These are phyloP conservation scores for Gonioctena quinquepunctata DNA, from an alignment of 1,140 invertebrate genomes.

Conservation along the genomic window DNA sequence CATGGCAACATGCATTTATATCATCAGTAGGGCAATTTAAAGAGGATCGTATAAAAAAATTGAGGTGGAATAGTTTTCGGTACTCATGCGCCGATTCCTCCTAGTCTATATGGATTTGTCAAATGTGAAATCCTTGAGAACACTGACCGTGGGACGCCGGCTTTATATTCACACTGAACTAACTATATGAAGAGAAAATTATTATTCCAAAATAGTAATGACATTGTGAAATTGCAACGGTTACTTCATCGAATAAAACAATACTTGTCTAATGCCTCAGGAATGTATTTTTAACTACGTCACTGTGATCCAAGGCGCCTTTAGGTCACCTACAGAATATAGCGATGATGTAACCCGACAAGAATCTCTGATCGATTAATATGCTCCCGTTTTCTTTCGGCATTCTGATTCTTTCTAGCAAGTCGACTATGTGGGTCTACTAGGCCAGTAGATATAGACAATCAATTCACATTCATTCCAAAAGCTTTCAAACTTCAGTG, in stretches of 20 bases:
- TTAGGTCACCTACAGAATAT: background rate
- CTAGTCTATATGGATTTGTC: background rate
- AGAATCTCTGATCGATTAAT: constrained; percentile 6
- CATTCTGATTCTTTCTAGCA: background rate
- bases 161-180: too few relatives aligned
- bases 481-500: too few relatives aligned
- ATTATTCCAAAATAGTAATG: background rate
- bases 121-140: too few relatives aligned
- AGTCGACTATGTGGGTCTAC: background rate
- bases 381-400: background rate
- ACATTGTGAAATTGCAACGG: background rate
- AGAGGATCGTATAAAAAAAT: too few relatives aligned
- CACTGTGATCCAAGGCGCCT: background rate
- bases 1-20: too few relatives aligned
- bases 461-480: too few relatives aligned
- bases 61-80: background rate
- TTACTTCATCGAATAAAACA: background rate
- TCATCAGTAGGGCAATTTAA: too few relatives aligned
- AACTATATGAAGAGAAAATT: too few relatives aligned
- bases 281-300: background rate
- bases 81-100: background rate
- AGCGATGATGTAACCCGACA: constrained; percentile 6
- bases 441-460: too few relatives aligned
- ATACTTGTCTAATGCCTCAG: background rate
- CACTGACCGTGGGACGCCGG: too few relatives aligned